Conservation (phyloP, 1,140 invertebrate species). For the Asobara japonica region DNA sequence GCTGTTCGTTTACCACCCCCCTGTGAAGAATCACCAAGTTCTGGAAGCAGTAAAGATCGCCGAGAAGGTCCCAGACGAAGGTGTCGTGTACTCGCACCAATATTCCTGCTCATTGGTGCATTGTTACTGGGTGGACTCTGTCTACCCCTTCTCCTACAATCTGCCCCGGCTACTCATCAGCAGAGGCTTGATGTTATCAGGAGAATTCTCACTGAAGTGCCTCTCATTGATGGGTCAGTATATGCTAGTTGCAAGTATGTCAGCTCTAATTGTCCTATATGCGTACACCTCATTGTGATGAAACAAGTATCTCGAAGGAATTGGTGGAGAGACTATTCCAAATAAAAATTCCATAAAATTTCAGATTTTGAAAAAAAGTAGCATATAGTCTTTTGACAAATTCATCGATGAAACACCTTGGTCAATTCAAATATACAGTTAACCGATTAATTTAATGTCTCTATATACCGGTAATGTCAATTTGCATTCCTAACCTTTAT, state of each 20-base stretch:
- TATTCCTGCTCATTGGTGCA: constrained; percentile 61
- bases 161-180: constrained; percentile 63
- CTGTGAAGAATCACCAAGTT: constrained; percentile 62
- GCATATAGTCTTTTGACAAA: no score
- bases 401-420: no score
- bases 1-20: constrained; percentile 61
- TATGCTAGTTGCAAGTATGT: constrained; percentile 2
- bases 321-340: no score
- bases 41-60: constrained; percentile 61
- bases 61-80: constrained; percentile 58
- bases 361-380: no score
- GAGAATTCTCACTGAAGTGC: constrained; percentile 70
- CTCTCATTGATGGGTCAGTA: constrained; percentile 72
- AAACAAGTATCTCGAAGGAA: no score
- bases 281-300: not conserved
- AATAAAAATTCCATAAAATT: no score
- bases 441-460: no score
- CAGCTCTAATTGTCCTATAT: not conserved
- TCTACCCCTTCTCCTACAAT: constrained; percentile 64
- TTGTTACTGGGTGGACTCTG: constrained; percentile 65
- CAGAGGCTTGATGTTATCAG: constrained; percentile 68
- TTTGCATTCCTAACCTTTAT: no score
- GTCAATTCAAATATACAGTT: no score
- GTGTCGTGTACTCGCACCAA: constrained; percentile 62
- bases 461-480: no score